Evolutionary conservation across 2,797 vertebrate genomes (phyloP).

Genomic region (Crypturellus tataupa): DNA sequence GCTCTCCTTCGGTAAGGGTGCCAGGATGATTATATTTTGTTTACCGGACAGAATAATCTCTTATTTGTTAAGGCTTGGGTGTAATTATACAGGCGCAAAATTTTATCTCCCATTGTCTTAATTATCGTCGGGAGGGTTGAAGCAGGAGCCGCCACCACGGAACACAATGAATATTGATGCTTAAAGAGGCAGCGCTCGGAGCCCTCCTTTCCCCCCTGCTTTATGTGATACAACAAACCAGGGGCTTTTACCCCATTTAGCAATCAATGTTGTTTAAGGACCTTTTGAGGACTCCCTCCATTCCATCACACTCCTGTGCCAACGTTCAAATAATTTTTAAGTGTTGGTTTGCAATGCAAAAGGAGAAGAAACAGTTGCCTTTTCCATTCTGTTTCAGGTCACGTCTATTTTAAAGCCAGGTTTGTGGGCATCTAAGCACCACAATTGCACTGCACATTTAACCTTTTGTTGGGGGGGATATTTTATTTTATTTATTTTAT

Average conservation of each 20-base stretch:
- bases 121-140: conserved; percentile 72
- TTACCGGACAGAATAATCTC: conserved; percentile 71
- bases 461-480: neutral
- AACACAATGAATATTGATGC: conserved; percentile 67
- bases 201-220: neutral
- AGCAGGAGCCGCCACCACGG: conserved; percentile 25
- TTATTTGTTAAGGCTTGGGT: conserved; percentile 65
- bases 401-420: neutral
- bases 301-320: neutral
- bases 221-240: neutral
- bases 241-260: conserved; percentile 13
- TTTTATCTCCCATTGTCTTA: conserved; percentile 72
- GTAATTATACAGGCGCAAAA: conserved; percentile 52
- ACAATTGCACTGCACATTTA: neutral
- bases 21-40: conserved; percentile 69
- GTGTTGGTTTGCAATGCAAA: neutral
- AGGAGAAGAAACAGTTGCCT: neutral
- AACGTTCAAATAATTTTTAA: neutral
- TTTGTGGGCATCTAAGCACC: neutral
- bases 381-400: neutral
- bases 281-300: neutral
- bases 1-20: conserved; percentile 34
- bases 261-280: neutral
- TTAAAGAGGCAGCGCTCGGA: conserved; percentile 52
- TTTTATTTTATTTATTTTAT: neutral